These are phyloP conservation scores for Galago senegalensis DNA, from an alignment of 2,797 vertebrate genomes.

Conservation along the genomic window DNA sequence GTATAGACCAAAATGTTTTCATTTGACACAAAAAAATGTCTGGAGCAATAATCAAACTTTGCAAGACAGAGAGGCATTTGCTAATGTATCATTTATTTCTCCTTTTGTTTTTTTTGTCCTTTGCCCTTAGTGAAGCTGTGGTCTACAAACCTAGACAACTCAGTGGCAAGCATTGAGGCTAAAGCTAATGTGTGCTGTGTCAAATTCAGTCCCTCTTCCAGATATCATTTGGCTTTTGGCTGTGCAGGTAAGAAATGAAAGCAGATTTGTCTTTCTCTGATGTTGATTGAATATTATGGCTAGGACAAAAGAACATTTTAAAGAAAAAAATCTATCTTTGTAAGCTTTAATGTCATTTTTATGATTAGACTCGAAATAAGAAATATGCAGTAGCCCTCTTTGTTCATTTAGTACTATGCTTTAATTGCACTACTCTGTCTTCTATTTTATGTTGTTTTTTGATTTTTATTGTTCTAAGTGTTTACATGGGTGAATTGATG, in stretches of 20 bases:
- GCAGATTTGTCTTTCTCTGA: slow-evolving; percentile 13
- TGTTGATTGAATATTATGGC: background rate
- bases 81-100: slow-evolving; percentile 51
- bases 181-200: slow-evolving; percentile 99
- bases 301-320: background rate
- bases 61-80: background rate
- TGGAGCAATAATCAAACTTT: background rate
- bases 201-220: slow-evolving; percentile 98
- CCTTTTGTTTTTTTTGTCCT: slow-evolving; percentile 69
- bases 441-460: background rate
- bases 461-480: slow-evolving; percentile 32
- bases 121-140: slow-evolving; percentile 96
- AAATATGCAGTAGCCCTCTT: background rate
- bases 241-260: slow-evolving; percentile 94
- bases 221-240: slow-evolving; percentile 99
- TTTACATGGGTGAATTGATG: background rate
- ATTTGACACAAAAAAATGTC: background rate
- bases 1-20: slow-evolving; percentile 23
- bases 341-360: background rate
- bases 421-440: slow-evolving; percentile 13
- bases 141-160: slow-evolving; percentile 99
- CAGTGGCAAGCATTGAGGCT: slow-evolving; percentile 98
- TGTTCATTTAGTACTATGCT: background rate
- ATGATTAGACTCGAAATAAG: slow-evolving; percentile 16
- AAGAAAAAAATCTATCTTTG: background rate